Evolutionary conservation across 1,140 invertebrate species (phyloP), one percentile per base, ranked within the genome.

Genomic region (Meloidogyne floridensis): DNA sequence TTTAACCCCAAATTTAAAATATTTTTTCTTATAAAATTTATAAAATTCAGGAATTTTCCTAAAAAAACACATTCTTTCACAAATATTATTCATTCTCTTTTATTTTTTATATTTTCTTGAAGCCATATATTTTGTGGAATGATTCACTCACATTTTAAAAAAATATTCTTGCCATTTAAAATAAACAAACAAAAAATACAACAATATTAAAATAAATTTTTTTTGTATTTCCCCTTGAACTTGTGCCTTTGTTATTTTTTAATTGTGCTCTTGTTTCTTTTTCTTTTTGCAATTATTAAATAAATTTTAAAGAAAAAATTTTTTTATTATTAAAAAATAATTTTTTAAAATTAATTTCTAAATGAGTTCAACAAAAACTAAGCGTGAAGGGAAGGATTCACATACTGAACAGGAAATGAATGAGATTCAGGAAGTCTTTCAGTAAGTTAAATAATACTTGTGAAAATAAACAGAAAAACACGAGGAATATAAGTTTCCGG

Each of bases 361-460:
- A 59, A 59, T 59, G 56, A 15, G 11, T 59, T 59, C 56, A 59
- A 59, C 15, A 15, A 59, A 59, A 59, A 32, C 32, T 2, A 32
- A 32, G 32, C 11, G 59, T 65, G n/a, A 65, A n/a, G 59, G 59
- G 5, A 65, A 65, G 6, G 59, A 65, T n/a, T 65, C n/a, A 65
- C 15, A n/a, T n/a, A n/a, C 0, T 54, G 72, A 74, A 47, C 72
- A 74, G 42, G 73, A 81, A 77, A 13, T 77, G 56, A 70, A 47
- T 72, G 80, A 81, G 2, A 80, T 81, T 18, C 80, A 81, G 20
- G 80, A 81, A 69, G 80, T 81, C 6, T 53, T 81, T 47, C 72
- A 81, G 51, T 81, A 51, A 15, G 18, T 72, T 11, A 56, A 9
- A 56, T 32, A 1, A 32, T 2, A 32, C 32, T 32, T 32, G 32